Evolutionary conservation across 1,140 invertebrate genomes (phyloP).

Genomic region (Caenorhabditis briggsae): DNA sequence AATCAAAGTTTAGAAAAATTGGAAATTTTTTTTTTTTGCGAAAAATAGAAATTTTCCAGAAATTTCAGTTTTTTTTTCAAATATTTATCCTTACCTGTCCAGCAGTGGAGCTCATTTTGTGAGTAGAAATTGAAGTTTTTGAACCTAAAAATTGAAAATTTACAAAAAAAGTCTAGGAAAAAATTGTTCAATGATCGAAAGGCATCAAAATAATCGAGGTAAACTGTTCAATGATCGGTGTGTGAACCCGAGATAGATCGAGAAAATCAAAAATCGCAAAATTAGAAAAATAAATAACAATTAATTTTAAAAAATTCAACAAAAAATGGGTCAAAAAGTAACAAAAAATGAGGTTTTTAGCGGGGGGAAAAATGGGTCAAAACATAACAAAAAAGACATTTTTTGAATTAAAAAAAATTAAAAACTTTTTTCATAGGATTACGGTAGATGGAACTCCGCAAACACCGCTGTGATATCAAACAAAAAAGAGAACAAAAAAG

Average conservation of each 20-base stretch:
- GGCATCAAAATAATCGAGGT: not conserved
- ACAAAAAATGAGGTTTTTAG: not conserved
- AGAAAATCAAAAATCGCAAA: not conserved
- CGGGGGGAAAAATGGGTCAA: not conserved
- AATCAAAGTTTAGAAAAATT: no score
- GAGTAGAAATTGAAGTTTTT: not conserved
- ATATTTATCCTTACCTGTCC: slow-evolving; percentile 22
- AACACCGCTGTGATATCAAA: no score
- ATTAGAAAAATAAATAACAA: not conserved
- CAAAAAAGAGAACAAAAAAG: no score
- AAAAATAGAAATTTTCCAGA: no score
- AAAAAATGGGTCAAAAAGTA: no score
- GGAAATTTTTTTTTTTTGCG: no score
- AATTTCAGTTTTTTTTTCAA: no score
- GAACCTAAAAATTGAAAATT: not conserved
- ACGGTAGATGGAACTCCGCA: no score
- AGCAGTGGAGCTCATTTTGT: slow-evolving; percentile 46
- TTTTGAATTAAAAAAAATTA: slow-evolving; percentile 3
- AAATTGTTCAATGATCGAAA: not conserved
- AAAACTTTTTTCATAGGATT: not conserved
- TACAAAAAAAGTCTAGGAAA: no score
- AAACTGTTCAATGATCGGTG: slow-evolving; percentile 37
- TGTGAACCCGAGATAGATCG: not conserved
- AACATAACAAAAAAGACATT: not conserved
- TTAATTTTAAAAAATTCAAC: no score